These are phyloP conservation scores for Sclerodermus sp. DNA, from an alignment of 2,888 invertebrate species.

Conservation along the genomic window DNA sequence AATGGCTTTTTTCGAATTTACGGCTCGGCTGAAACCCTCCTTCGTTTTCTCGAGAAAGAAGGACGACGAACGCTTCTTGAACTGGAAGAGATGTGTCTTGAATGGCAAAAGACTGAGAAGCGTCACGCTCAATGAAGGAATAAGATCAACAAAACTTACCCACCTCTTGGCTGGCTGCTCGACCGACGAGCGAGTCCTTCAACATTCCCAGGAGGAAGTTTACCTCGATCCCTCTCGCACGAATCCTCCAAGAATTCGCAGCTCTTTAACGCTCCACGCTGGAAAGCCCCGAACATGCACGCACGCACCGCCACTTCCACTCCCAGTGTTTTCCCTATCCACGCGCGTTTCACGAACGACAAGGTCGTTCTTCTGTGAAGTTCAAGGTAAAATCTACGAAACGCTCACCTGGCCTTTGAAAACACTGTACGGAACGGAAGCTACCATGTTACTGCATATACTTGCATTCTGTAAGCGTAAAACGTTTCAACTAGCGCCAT, in stretches of 20 bases:
- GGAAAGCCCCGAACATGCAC: background rate
- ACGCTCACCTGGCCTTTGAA: constrained; percentile 23
- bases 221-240: constrained; percentile 1
- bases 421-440: constrained; percentile 31
- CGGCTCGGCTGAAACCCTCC: no score
- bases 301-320: constrained; percentile 2
- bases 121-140: no score
- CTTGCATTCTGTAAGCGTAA: no score
- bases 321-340: background rate
- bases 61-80: no score
- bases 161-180: constrained; percentile 77
- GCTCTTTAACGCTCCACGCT: background rate
- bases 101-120: no score
- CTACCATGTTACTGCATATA: constrained; percentile 34
- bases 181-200: constrained; percentile 65
- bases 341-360: background rate
- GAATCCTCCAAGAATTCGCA: background rate
- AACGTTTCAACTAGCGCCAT: no score
- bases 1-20: no score
- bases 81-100: no score
- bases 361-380: background rate
- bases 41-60: no score
- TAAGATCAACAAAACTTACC: constrained; percentile 62
- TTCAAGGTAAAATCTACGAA: constrained; percentile 11
- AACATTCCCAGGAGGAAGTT: constrained; percentile 56